phyloP scores from a whole-genome alignment of 2,797 vertebrate genomes.

The Alcedo atthis region DNA sequence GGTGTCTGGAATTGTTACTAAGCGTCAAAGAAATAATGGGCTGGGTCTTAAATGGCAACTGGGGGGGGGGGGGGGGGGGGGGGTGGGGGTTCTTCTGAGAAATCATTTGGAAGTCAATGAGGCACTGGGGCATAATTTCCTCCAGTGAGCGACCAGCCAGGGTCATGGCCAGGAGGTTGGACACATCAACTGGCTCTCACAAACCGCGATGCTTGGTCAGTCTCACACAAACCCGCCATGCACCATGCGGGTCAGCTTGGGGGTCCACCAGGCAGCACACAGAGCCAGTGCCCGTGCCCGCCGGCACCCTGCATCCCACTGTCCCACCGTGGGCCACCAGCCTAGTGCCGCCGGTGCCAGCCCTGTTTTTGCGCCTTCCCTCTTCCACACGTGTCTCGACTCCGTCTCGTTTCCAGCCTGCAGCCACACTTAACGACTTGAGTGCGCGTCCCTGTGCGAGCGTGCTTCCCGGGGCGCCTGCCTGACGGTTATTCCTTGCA shows the following conservation, averaged over 20 bases:
- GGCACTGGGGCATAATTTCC: accelerated
- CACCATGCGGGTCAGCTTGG: too few species aligned
- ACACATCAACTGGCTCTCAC: background rate
- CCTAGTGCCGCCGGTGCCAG: background rate
- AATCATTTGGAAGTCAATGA: background rate
- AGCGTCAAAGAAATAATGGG: background rate
- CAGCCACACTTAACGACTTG: accelerated
- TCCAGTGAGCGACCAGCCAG: background rate
- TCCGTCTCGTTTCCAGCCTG: accelerated
- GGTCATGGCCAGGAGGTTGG: background rate
- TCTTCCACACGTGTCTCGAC: accelerated
- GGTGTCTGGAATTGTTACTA: background rate
- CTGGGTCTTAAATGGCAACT: background rate
- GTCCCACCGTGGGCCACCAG: too few species aligned
- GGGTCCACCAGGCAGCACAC: background rate
- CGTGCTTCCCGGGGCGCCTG: too few species aligned
- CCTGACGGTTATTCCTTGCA: too few species aligned
- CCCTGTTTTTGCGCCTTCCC: background rate
- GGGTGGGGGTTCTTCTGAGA: too few species aligned
- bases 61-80: background rate
- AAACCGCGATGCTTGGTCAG: background rate
- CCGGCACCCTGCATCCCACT: too few species aligned
- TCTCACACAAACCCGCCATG: background rate
- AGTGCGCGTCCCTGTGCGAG: background rate
- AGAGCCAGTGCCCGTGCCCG: background rate